Evolutionary conservation across 2,797 vertebrate genomes (phyloP), one percentile per base, ranked within the genome.

Genomic region (Sternotherus odoratus): DNA sequence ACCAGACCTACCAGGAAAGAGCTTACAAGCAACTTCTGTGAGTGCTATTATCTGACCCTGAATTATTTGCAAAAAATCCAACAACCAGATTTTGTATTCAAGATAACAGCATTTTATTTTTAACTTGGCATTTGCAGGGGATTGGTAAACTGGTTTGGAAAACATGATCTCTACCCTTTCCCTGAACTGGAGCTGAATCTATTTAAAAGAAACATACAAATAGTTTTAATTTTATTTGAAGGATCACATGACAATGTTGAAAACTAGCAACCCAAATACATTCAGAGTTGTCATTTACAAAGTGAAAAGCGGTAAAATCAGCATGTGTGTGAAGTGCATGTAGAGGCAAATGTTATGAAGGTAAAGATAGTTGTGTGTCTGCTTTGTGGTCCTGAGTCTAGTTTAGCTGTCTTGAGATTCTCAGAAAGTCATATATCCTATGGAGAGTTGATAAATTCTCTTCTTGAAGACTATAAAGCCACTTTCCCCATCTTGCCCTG

Each of bases 1-100:
- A 99, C 97, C 99, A 99, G 98, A 99, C 98, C 48, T 99, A 99
- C 97, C 99, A 99, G 97, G 99, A 99, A 97, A 98, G 99, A 96
- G 98, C 99, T 94, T 99, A 99, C 97, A 98, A 99, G 83, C 99
- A 99, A 94, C 98, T 99, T 97, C 98, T 99, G 99, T 99, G 97
- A 99, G 99, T 98, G 95, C 85, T 43, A 50, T 43, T 0, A 0
- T 77, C 88, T 86, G 66, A 80, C 66, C 74, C 43, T 87, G 36
- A 17, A 48, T 51, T 85, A 8, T 63, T 94, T 79, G 56, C 26
- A 84, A 78, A 88, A 93, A 83, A 12, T 79, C 0, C 5, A 7
- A 5, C 83, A 33, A 75, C 66, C 16, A 56, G 0, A 2, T 69
- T 69, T 23, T 24, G 21, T 69, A 69, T 24, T 69, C 36, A 24